phyloP scores from a whole-genome alignment of 1,140 invertebrate genomes.

The Leptopilina clavipes region DNA sequence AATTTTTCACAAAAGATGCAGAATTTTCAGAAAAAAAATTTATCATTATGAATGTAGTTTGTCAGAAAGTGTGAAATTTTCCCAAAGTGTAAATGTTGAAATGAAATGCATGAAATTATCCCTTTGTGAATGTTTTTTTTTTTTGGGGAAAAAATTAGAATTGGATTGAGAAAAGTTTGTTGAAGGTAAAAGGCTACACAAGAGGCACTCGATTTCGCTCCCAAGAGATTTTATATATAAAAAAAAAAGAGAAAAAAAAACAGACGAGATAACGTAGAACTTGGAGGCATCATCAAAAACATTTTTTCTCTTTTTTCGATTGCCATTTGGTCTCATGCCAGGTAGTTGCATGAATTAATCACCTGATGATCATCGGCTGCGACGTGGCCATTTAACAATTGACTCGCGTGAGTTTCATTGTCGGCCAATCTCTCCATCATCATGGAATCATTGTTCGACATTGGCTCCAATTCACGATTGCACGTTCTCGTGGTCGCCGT shows the following conservation, averaged over 20 bases:
- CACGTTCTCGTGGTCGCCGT: conserved; percentile 59
- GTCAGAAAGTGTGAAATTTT: too few relatives aligned
- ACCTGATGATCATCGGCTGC: conserved; percentile 66
- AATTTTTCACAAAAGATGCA: too few relatives aligned
- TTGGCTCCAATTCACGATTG: conserved; percentile 58
- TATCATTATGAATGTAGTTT: too few relatives aligned
- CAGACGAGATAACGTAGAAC: conserved; percentile 61
- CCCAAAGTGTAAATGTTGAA: too few relatives aligned
- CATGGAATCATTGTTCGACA: conserved; percentile 54
- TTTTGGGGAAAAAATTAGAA: too few relatives aligned
- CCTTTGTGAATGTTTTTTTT: too few relatives aligned
- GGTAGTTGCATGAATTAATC: conserved; percentile 69
- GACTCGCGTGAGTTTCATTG: conserved; percentile 48
- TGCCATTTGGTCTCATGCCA: conserved; percentile 63
- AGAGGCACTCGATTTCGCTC: conserved; percentile 31
- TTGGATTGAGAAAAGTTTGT: too few relatives aligned
- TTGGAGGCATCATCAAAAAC: conserved; percentile 52
- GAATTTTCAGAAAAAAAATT: too few relatives aligned
- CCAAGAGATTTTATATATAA: conserved; percentile 60
- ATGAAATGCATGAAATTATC: too few relatives aligned
- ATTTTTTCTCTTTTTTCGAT: conserved; percentile 39
- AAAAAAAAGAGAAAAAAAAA: conserved; percentile 54
- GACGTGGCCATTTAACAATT: conserved; percentile 57
- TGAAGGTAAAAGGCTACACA: too few relatives aligned
- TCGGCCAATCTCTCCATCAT: conserved; percentile 63